Base-by-base conservation (phyloP, 2,113 vertebrate genomes). In the Entomyzon cyanotis region DNA sequence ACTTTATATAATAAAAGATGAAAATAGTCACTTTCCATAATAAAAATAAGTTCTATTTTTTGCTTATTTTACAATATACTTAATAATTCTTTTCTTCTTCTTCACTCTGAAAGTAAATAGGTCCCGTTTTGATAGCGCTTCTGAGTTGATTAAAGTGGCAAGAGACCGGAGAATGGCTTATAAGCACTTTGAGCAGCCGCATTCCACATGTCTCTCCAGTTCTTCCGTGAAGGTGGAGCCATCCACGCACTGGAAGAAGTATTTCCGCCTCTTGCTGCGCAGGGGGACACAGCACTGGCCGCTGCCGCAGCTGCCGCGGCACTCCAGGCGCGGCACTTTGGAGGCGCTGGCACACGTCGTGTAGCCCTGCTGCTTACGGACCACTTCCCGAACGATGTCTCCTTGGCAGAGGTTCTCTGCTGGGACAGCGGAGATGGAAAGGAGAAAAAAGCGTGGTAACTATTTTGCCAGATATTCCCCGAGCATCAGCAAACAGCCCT, bases 41-140 rank as follows among this genome's bases (percentile, higher is more conserved):
- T 99, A 99, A 99, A 99, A 99, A 99, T 99, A 99, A 99, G 99
- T 99, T 99, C 99, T 99, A 99, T 99, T 99, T 99, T 99, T 98
- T 98, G 98, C 98, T 98, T 99, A 99, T 99, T 98, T 99, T 99
- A 99, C 99, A 99, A 99, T 99, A 99, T 99, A 99, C 99, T 99
- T 99, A 99, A 98, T 98, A 98, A 92, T 93, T 98, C 97, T 98
- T 96, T 96, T 97, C 94, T 96, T 98, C 97, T 97, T 97, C 97
- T 96, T 97, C 98, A 98, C 98, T 98, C 97, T 98, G 97, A 87
- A 89, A 94, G 95, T 87, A 97, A 94, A 94, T 85, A 96, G 94
- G 98, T 98, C 98, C 98, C 95, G 15, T 97, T 89, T 94, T 75
- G 86, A 91, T 94, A 93, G 65, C 94, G 81, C 77, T 94, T 93